These are phyloP conservation scores for Stenoptilia bipunctidactyla DNA, from an alignment of 2,888 invertebrate genomes.

Conservation along the genomic window DNA sequence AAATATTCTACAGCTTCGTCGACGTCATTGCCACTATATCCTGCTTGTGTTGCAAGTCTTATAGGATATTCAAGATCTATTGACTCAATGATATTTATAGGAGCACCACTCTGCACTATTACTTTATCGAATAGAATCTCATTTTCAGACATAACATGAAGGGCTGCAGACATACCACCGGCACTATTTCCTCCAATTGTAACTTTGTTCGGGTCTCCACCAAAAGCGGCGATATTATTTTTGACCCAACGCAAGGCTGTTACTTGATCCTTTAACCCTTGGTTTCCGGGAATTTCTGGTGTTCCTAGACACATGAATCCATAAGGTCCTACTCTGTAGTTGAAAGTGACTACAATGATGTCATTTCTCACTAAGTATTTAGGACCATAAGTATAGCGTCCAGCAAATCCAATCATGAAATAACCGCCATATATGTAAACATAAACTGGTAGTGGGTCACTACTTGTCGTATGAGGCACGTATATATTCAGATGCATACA, in stretches of 20 bases:
- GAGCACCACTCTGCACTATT: conserved; percentile 32
- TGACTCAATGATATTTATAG: conserved; percentile 21
- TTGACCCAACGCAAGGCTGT: conserved; percentile 35
- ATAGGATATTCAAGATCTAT: conserved; percentile 24
- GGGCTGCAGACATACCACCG: conserved; percentile 31
- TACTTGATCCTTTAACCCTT: conserved; percentile 37
- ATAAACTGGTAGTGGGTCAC: conserved; percentile 28
- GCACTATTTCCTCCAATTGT: conserved; percentile 34
- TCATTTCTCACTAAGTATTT: conserved; percentile 29
- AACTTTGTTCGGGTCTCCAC: conserved; percentile 30
- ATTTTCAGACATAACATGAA: conserved; percentile 27
- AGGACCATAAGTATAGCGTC: conserved; percentile 23
- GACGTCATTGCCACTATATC: conserved; percentile 18
- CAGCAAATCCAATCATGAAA: conserved; percentile 22
- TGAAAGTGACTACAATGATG: conserved; percentile 31
- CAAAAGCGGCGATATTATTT: conserved; percentile 33
- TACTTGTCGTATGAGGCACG: conserved; percentile 25
- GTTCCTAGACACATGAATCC: conserved; percentile 39
- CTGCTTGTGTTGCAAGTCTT: conserved; percentile 25
- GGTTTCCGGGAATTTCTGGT: conserved; percentile 32
- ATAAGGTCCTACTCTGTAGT: conserved; percentile 32
- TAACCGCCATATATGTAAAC: conserved; percentile 34
- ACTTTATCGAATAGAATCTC: conserved; percentile 27
- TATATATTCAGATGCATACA: conserved; percentile 34
- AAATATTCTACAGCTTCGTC: conserved; percentile 27